phyloP scores from a whole-genome alignment of 2,797 vertebrate species.

The Linurgus olivaceus region DNA sequence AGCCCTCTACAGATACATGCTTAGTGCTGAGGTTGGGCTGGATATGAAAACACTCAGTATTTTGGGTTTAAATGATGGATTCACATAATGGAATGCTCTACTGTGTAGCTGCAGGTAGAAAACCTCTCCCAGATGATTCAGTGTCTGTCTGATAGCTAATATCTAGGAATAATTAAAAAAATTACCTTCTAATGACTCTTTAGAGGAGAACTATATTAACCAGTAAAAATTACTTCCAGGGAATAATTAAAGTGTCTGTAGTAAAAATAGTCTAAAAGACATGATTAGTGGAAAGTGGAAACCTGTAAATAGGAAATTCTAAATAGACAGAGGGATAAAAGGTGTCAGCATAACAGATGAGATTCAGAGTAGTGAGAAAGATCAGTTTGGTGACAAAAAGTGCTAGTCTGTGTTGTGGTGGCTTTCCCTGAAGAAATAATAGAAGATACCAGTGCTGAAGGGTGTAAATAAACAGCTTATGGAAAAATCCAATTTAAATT shows the following conservation, averaged over 20 bases:
- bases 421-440: background rate
- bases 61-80: background rate
- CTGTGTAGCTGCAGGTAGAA: background rate
- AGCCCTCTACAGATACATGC: background rate
- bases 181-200: background rate
- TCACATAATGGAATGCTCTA: background rate
- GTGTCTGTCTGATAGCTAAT: background rate
- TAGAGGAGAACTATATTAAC: background rate
- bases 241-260: background rate
- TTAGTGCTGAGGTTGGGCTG: background rate
- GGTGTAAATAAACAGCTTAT: slow-evolving; percentile 13
- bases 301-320: background rate
- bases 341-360: background rate
- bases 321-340: background rate
- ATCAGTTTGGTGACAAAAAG: background rate
- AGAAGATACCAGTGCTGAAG: background rate
- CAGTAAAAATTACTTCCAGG: background rate
- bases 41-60: background rate
- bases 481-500: background rate
- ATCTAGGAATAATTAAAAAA: background rate
- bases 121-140: background rate
- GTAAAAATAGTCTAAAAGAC: background rate
- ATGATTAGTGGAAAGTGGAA: background rate
- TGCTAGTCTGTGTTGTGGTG: background rate
- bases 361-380: background rate